Base-by-base conservation (phyloP, 2,113 vertebrate species). In the Boleophthalmus pectinirostris region DNA sequence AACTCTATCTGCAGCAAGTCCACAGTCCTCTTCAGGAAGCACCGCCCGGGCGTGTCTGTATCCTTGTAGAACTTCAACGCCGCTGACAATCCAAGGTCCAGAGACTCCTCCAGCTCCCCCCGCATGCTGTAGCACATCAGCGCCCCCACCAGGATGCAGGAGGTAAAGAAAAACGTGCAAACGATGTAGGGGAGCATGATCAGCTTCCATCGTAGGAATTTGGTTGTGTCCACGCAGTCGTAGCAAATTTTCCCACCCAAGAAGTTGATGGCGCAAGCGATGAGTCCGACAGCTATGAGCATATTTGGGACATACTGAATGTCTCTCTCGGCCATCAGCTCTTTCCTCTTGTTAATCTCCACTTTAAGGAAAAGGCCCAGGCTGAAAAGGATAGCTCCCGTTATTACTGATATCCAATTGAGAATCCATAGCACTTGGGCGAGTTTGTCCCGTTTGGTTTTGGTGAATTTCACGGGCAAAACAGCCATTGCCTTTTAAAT, bases 221-320 rank as follows among this genome's bases (percentile, higher is more conserved):
- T 96, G 77, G 91, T 91, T 43, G 86, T 88, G 75, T 96, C 95
- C 61, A 93, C 94, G 21, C 95, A 96, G 87, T 96, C 95, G 1
- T 96, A 95, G 83, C 95, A 96, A 79, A 96, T 96, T 91, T 96
- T 96, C 47, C 95, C 95, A 5, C 95, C 95, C 73, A 96, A 88
- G 56, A 95, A 94, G 85, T 96, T 96, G 83, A 96, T 95, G 87
- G 90, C 92, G 43, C 95, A 96, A 23, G 94, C 95, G 21, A 96
- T 93, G 76, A 94, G 90, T 23, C 95, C 95, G 38, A 95, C 94
- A 0, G 94, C 91, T 18, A 96, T 95, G 35, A 96, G 90, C 93
- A 92, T 94, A 82, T 96, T 95, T 72, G 95, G 95, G 25, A 95
- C 88, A 15, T 94, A 93, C 71, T 95, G 94, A 64, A 95, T 58